Percentiles rank a stretch among this genome's conserved stretches.
Conservation (phyloP, 2,888 invertebrate species). For the Lampropteryx suffumata region DNA sequence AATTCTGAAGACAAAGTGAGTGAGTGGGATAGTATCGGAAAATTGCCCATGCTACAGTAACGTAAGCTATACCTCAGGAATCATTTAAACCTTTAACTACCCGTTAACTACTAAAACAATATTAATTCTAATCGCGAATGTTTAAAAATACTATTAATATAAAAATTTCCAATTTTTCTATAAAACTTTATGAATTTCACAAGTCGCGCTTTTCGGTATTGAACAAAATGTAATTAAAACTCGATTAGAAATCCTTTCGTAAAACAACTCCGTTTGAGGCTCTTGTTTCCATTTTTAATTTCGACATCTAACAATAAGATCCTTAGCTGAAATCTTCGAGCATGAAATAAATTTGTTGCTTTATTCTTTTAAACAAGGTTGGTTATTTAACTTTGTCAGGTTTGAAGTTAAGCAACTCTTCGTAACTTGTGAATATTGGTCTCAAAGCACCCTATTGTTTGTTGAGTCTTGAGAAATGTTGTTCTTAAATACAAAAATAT, state of each 20-base stretch:
- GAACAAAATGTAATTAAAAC: neutral
- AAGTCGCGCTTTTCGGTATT: neutral
- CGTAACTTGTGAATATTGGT: slow-evolving; percentile 22
- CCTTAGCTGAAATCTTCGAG: slow-evolving; percentile 3
- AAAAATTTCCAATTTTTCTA: too few species aligned
- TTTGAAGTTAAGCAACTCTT: slow-evolving; percentile 24
- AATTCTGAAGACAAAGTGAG: too few species aligned
- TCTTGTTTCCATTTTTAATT: slow-evolving; percentile 13
- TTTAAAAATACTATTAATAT: too few species aligned
- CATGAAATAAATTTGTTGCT: slow-evolving; percentile 23
- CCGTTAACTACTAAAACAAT: too few species aligned
- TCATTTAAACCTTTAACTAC: too few species aligned
- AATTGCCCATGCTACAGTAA: too few species aligned
- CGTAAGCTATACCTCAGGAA: too few species aligned
- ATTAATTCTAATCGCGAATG: too few species aligned
- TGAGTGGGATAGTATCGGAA: too few species aligned
- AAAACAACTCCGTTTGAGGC: slow-evolving; percentile 6
- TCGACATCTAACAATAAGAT: slow-evolving; percentile 17
- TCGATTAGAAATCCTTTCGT: slow-evolving; percentile 5
- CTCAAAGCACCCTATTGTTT: slow-evolving; percentile 15
- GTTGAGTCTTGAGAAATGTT: neutral
- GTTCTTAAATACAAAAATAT: too few species aligned
- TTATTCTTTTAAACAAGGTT: slow-evolving; percentile 24
- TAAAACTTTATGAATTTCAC: too few species aligned
- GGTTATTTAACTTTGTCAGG: slow-evolving; percentile 31